A percentile compares a stretch with the other conserved stretches of the same genome.
Evolutionary conservation across 2,888 invertebrate species (phyloP).

Genomic region (Itoplectis maculator): DNA sequence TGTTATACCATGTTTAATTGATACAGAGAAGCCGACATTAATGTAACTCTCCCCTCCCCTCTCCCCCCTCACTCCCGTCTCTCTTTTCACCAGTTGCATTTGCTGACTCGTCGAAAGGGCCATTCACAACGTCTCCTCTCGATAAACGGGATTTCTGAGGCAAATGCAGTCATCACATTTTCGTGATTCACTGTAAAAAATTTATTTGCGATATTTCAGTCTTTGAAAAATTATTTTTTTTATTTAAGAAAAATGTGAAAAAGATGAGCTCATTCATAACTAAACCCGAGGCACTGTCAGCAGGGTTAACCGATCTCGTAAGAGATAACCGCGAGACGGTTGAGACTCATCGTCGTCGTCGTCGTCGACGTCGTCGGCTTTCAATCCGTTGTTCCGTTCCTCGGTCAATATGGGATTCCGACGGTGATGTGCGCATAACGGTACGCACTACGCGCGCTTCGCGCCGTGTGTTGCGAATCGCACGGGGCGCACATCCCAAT

Average conservation of each 20-base stretch:
- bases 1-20: constrained; percentile 78
- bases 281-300: no score
- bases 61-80: no score
- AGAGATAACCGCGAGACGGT: neutral
- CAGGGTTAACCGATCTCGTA: constrained; percentile 22
- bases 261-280: no score
- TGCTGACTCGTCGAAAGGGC: constrained; percentile 33
- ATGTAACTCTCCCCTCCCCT: constrained; percentile 56
- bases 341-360: no score
- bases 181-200: neutral
- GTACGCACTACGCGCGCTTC: constrained; percentile 64
- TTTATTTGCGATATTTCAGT: no score
- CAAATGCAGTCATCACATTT: neutral
- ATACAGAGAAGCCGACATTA: constrained; percentile 77
- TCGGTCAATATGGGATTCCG: constrained; percentile 77
- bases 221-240: no score
- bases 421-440: constrained; percentile 75
- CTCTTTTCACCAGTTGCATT: constrained; percentile 31
- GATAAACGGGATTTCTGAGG: neutral
- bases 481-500: constrained; percentile 9
- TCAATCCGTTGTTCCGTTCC: constrained; percentile 72
- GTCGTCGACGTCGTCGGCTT: constrained; percentile 17
- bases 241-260: no score
- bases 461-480: constrained; percentile 3
- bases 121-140: constrained; percentile 28